Evolutionary conservation across 2,113 vertebrate species (phyloP).

Genomic region (Saccopteryx leptura): DNA sequence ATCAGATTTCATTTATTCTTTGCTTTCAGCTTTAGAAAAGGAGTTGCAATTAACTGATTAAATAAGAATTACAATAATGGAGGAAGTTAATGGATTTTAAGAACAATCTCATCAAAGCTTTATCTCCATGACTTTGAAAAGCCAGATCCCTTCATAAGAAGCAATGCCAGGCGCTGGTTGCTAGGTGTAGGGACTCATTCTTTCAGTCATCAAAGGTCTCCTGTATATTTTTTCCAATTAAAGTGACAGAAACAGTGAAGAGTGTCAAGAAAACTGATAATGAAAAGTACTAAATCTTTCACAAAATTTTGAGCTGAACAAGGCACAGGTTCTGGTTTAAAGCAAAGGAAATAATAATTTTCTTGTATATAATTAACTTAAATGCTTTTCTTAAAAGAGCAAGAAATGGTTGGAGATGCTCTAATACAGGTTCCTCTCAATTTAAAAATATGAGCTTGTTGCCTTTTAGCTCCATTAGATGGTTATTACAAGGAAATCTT

Average conservation of each 20-base stretch:
- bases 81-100: conserved; percentile 41
- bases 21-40: conserved; percentile 42
- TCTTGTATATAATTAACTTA: conserved; percentile 53
- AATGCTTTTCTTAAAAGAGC: conserved; percentile 44
- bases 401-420: not conserved
- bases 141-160: not conserved
- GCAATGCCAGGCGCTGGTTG: conserved; percentile 25
- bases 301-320: conserved; percentile 41
- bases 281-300: conserved; percentile 54
- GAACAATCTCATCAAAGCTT: conserved; percentile 62
- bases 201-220: conserved; percentile 57
- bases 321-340: not conserved
- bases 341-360: conserved; percentile 61
- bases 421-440: not conserved
- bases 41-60: conserved; percentile 60
- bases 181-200: not conserved
- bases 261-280: conserved; percentile 56
- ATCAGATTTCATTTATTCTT: conserved; percentile 50
- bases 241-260: conserved; percentile 56
- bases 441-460: not conserved
- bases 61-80: conserved; percentile 28
- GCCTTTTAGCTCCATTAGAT: not conserved
- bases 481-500: not conserved
- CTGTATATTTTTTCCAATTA: conserved; percentile 58
- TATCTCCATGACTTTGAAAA: conserved; percentile 60